Base-by-base conservation (phyloP, 2,888 invertebrate genomes). In the Caenorhabditis wallacei region DNA sequence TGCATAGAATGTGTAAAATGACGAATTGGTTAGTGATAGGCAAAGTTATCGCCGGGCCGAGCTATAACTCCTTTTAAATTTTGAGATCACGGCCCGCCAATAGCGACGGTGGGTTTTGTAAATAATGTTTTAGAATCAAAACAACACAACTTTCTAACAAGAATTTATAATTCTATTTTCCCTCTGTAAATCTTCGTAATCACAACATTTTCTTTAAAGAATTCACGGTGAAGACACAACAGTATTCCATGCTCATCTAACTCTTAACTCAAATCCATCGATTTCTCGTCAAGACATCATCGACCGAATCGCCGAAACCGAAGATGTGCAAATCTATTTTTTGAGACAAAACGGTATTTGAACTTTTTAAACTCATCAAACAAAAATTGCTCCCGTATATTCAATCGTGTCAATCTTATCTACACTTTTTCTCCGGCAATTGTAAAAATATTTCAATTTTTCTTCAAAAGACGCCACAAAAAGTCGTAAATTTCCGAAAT, bases 251-350 rank as follows among this genome's bases (percentile, higher is more conserved):
- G 80, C 80, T 8, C 66, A 16, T n/a, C 69, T 80, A 3, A 53
- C 61, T 22, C 61, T 80, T 18, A 20, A 37, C 18, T 11, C 51
- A 0, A 48, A 59, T 26, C 68, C 68, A 8, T 35, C 72, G 16
- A 16, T 63, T 18, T 74, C 72, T 18, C 80, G 80, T n/a, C 80
- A 80, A 30, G 74, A 80, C 46, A 80, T 80, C 53, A 80, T 80
- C 22, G 80, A 80, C 37, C 59, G 56, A 61, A 74, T 80, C 26
- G 68, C 43, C 8, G 74, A 61, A 1, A 63, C 80, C 7, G 68
- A 61, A 11, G 80, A 80, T 35, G 80, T 74, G 13, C 80, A 80
- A 63, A 74, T 74, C 13, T 80, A 74, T 46, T 68, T 80, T 54
- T 48, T 80, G 61, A 59, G 66, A 68, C 53, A 80, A 26, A 72